A percentile compares a stretch with the other conserved stretches of the same genome.
Conservation (phyloP, 2,888 invertebrate genomes). For the Andrena fulva region DNA sequence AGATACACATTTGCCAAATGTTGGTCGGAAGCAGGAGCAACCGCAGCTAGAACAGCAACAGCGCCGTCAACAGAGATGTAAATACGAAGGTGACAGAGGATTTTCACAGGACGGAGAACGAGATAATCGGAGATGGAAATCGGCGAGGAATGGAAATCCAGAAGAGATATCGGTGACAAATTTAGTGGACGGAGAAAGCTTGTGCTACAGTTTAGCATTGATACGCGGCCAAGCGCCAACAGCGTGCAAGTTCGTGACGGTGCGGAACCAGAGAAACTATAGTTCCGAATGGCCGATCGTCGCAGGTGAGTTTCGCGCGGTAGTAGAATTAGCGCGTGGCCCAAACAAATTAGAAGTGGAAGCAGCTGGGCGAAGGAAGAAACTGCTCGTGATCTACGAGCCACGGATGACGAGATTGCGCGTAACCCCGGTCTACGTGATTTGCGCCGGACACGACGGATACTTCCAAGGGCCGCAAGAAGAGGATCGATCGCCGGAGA, state of each 20-base stretch:
- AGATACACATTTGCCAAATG: slow-evolving; percentile 74
- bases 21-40: slow-evolving; percentile 46
- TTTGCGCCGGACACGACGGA: slow-evolving; percentile 93
- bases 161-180: slow-evolving; percentile 86
- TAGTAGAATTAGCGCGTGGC: slow-evolving; percentile 88
- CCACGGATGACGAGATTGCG: slow-evolving; percentile 87
- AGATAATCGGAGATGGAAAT: slow-evolving; percentile 45
- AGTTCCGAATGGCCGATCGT: slow-evolving; percentile 88
- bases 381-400: slow-evolving; percentile 86
- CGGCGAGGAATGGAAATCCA: slow-evolving; percentile 74
- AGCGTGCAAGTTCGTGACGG: slow-evolving; percentile 82
- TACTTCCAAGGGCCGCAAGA: slow-evolving; percentile 88
- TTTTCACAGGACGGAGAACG: slow-evolving; percentile 14
- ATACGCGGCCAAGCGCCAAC: slow-evolving; percentile 87
- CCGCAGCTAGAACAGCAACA: slow-evolving; percentile 15
- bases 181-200: slow-evolving; percentile 87
- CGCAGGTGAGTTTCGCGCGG: slow-evolving; percentile 89
- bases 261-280: slow-evolving; percentile 84
- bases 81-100: slow-evolving; percentile 5
- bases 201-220: slow-evolving; percentile 88
- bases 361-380: slow-evolving; percentile 86
- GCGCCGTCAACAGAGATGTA: neutral
- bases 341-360: slow-evolving; percentile 88
- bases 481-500: slow-evolving; percentile 88
- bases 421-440: slow-evolving; percentile 93